Percentiles rank a stretch among this genome's conserved stretches.
Conservation (phyloP, 2,797 vertebrate genomes). For the Crenichthys baileyi region DNA sequence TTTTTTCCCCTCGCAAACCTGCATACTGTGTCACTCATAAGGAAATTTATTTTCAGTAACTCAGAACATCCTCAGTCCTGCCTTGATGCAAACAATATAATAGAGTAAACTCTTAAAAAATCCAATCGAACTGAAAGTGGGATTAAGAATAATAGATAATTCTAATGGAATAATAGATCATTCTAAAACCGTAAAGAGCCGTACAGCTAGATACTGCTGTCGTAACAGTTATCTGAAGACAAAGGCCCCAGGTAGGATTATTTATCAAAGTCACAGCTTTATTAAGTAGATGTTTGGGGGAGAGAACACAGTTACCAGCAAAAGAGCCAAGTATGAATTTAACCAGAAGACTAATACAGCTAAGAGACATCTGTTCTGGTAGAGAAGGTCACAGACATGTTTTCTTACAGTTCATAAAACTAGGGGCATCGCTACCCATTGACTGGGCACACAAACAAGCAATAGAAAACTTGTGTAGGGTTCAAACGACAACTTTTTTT, state of each 20-base stretch:
- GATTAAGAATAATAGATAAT: not conserved
- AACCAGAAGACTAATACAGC: too few relatives aligned
- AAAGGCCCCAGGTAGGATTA: too few relatives aligned
- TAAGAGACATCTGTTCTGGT: not conserved
- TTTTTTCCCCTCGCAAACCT: too few relatives aligned
- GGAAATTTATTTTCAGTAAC: too few relatives aligned
- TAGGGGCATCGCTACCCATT: not conserved
- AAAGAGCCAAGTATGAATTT: too few relatives aligned
- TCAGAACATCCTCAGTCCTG: too few relatives aligned
- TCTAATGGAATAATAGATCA: not conserved
- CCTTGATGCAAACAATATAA: not conserved
- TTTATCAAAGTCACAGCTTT: too few relatives aligned
- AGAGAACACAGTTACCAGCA: too few relatives aligned
- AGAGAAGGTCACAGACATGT: not conserved
- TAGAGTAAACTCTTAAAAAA: not conserved
- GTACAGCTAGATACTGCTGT: too few relatives aligned
- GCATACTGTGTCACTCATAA: too few relatives aligned
- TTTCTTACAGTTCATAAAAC: not conserved
- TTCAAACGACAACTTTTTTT: not conserved
- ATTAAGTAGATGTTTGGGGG: too few relatives aligned
- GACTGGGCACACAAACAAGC: not conserved
- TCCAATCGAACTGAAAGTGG: not conserved
- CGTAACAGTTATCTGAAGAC: too few relatives aligned
- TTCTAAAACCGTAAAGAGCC: not conserved
- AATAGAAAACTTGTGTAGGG: not conserved